phyloP scores from a whole-genome alignment of 2,113 vertebrate genomes.

The Nerophis ophidion region DNA sequence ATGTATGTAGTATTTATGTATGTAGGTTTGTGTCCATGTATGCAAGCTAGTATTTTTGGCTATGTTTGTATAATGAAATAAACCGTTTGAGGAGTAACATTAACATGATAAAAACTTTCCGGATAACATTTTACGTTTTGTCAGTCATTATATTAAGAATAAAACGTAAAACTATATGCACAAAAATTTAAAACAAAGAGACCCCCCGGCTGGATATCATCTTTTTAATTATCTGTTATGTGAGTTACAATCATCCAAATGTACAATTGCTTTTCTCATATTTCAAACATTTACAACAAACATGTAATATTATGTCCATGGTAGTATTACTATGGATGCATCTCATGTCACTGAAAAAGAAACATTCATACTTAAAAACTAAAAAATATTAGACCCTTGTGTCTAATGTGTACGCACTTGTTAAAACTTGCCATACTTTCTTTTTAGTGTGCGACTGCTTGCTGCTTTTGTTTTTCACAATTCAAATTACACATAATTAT shows the following conservation, averaged over 20 bases:
- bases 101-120: too few relatives aligned
- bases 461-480: neutral
- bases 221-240: slow-evolving; percentile 68
- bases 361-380: slow-evolving; percentile 51
- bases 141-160: slow-evolving; percentile 32
- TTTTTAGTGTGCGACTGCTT: neutral
- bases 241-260: slow-evolving; percentile 69
- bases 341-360: slow-evolving; percentile 71
- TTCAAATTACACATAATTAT: neutral
- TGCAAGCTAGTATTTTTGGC: too few relatives aligned
- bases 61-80: too few relatives aligned
- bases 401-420: neutral
- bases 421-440: neutral
- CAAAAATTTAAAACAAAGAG: slow-evolving; percentile 5
- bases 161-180: neutral
- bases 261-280: slow-evolving; percentile 60
- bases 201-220: slow-evolving; percentile 58
- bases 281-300: slow-evolving; percentile 73
- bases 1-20: too few relatives aligned
- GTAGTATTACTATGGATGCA: slow-evolving; percentile 67
- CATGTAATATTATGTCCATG: slow-evolving; percentile 62
- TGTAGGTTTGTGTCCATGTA: too few relatives aligned
- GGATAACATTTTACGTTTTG: too few relatives aligned
- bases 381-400: neutral
- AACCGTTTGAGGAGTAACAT: too few relatives aligned